A percentile compares a stretch with the other conserved stretches of the same genome.
Evolutionary conservation across 2,888 invertebrate genomes (phyloP).

Genomic region (Erebia palarica): DNA sequence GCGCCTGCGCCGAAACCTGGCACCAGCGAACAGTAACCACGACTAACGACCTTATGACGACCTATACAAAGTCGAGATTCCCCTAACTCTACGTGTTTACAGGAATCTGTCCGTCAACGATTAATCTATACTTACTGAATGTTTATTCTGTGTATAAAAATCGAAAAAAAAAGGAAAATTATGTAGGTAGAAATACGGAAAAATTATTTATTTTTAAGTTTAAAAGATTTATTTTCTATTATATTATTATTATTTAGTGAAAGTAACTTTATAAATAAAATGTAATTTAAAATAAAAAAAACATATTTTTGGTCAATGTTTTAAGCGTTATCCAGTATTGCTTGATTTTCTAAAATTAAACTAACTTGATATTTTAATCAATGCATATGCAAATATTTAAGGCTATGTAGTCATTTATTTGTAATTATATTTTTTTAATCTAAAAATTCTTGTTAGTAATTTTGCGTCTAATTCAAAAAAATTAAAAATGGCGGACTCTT

Average conservation of each 20-base stretch:
- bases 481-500: not conserved
- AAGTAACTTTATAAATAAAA: slow-evolving; percentile 7
- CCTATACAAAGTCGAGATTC: slow-evolving; percentile 30
- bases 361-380: slow-evolving; percentile 11
- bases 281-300: not conserved
- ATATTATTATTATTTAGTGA: slow-evolving; percentile 19
- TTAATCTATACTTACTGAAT: slow-evolving; percentile 16
- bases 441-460: not conserved
- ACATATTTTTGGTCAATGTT: slow-evolving; percentile 15
- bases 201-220: slow-evolving; percentile 36
- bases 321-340: slow-evolving; percentile 6
- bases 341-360: slow-evolving; percentile 11
- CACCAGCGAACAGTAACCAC: slow-evolving; percentile 56
- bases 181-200: slow-evolving; percentile 20
- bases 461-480: not conserved
- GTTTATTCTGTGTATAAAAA: slow-evolving; percentile 24
- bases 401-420: not conserved
- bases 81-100: slow-evolving; percentile 16
- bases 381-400: not conserved
- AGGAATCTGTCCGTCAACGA: slow-evolving; percentile 31
- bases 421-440: not conserved
- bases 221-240: slow-evolving; percentile 34
- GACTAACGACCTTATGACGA: slow-evolving; percentile 20
- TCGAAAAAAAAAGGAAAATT: slow-evolving; percentile 3
- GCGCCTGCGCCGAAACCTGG: slow-evolving; percentile 67